These are phyloP conservation scores for Pentalonia nigronervosa DNA, from an alignment of 1,140 invertebrate species.

Conservation along the genomic window DNA sequence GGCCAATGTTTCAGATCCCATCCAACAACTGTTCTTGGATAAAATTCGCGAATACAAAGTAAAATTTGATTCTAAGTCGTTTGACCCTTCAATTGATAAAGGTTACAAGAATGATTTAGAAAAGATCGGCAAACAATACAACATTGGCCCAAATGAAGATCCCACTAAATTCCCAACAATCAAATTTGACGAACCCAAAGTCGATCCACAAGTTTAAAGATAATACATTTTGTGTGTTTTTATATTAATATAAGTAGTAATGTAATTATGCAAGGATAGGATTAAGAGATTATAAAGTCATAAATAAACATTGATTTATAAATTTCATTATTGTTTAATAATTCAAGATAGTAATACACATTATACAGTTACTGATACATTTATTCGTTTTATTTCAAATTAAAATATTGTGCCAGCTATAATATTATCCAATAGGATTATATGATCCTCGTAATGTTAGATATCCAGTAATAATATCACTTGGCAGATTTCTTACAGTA, in stretches of 20 bases:
- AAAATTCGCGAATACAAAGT: constrained; percentile 90
- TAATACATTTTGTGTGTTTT: constrained; percentile 41
- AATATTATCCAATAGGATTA: constrained; percentile 78
- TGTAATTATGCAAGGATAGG: constrained; percentile 43
- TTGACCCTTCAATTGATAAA: constrained; percentile 78
- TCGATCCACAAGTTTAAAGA: constrained; percentile 43
- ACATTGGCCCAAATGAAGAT: constrained; percentile 77
- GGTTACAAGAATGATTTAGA: constrained; percentile 80
- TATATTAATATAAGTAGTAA: constrained; percentile 24
- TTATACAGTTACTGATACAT: not conserved
- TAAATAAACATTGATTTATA: constrained; percentile 40
- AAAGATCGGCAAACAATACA: constrained; percentile 80
- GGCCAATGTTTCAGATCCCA: constrained; percentile 83
- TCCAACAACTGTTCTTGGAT: constrained; percentile 92
- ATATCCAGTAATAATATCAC: constrained; percentile 90
- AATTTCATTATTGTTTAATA: constrained; percentile 45
- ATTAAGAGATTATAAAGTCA: constrained; percentile 45
- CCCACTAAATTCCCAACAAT: constrained; percentile 87
- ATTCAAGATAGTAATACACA: constrained; percentile 9
- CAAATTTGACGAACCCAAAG: constrained; percentile 60
- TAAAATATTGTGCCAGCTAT: not conserved
- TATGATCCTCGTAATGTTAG: constrained; percentile 83
- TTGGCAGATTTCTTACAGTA: constrained; percentile 82
- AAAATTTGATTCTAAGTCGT: constrained; percentile 70
- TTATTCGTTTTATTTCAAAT: not conserved